Evolutionary conservation across 2,797 vertebrate species (phyloP), one percentile per base, ranked within the genome.

Genomic region (Gambusia yucatana): DNA sequence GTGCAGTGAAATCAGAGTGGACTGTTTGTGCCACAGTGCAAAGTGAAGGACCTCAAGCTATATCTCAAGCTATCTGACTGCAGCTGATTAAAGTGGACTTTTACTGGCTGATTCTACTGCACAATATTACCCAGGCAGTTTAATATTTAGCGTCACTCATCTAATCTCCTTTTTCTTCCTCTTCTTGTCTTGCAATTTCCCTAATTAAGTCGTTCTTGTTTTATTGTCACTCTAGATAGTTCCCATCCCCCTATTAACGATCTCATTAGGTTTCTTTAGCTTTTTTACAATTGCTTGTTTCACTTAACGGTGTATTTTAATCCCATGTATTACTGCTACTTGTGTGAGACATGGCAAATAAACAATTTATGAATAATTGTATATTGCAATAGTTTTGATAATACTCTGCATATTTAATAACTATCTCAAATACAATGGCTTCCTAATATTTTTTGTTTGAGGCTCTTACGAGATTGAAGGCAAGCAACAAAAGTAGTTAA

Each of bases 71-170:
- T 94, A 95, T 95, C 91, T 90, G 91, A 94, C 92, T 93, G 89
- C 44, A 91, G 93, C 94, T 88, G 93, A 93, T 89, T 87, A 87
- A 84, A 87, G 91, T 93, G 93, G 88, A 93, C 77, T 83, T 90
- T 90, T 91, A 79, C 93, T 88, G 86, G 87, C 92, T 94, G 86
- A 82, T 94, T 86, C 89, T 77, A 80, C 82, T 39, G 77, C 84
- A 75, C 82, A 89, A 65, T 87, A 82, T 91, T 95, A 83, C 94
- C 76, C 46, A 93, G 90, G 76, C 77, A 80, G 30, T 92, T 92
- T 94, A 95, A 95, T 94, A 94, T 92, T 88, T 90, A 88, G 84
- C 91, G 77, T 90, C 91, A 81, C 91, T 79, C 75, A 80, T 81
- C 28, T 77, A 83, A 71, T 88, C 79, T 89, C 81, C 86, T 90